These are phyloP conservation scores for Grapholita molesta DNA, from an alignment of 1,140 invertebrate species.

Conservation along the genomic window DNA sequence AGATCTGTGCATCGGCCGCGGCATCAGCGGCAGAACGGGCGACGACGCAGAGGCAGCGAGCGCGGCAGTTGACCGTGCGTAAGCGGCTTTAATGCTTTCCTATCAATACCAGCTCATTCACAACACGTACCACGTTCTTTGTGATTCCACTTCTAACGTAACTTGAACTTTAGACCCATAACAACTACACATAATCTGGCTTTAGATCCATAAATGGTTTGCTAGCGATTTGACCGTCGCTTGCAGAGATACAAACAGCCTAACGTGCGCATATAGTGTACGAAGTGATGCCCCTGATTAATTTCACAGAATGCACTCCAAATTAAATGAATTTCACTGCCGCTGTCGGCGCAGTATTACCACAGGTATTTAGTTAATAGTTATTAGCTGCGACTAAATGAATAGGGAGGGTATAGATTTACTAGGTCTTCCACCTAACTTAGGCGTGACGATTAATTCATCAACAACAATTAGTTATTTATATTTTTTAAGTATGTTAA, in stretches of 20 bases:
- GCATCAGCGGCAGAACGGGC: conserved; percentile 1
- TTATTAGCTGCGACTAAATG: not conserved
- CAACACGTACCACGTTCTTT: not conserved
- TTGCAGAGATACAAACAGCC: not conserved
- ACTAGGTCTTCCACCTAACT: not conserved
- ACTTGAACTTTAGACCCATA: not conserved
- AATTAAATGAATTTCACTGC: not conserved
- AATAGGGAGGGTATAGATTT: not conserved
- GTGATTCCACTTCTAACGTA: not conserved
- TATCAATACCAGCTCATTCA: conserved; percentile 24
- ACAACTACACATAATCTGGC: not conserved
- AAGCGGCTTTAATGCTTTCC: conserved; percentile 41
- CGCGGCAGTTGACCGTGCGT: conserved; percentile 36
- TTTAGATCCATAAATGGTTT: not conserved
- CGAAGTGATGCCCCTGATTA: not conserved
- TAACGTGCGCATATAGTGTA: not conserved
- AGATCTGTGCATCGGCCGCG: conserved; percentile 47
- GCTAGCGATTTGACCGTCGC: not conserved
- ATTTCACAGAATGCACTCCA: not conserved
- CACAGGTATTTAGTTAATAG: not conserved
- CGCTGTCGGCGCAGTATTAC: not conserved
- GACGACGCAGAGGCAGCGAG: not conserved
- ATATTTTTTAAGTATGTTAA: too few species aligned
- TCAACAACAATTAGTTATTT: too few species aligned
- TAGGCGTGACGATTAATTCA: not conserved